Conservation (phyloP, 2,113 vertebrate species). For the Crocuta crocuta region DNA sequence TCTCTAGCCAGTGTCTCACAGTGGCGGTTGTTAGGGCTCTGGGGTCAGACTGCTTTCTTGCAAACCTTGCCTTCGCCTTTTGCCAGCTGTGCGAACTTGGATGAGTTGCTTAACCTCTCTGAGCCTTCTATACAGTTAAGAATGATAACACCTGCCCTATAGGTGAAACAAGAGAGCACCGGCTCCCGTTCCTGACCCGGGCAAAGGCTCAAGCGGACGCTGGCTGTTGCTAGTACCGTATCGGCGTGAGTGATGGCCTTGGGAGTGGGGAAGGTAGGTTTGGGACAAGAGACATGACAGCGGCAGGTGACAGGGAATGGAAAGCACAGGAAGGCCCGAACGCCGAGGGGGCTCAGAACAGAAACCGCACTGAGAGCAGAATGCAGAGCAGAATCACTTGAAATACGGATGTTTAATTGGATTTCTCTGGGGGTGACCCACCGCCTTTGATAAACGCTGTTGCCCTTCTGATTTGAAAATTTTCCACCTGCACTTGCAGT, state of each 20-base stretch:
- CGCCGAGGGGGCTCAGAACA: constrained; percentile 34
- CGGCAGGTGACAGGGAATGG: background rate
- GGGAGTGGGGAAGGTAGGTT: background rate
- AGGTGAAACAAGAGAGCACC: background rate
- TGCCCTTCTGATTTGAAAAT: background rate
- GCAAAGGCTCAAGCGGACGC: background rate
- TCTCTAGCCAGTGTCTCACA: too few relatives aligned
- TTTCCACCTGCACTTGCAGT: constrained; percentile 13
- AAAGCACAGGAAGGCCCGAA: background rate
- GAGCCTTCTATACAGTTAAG: background rate
- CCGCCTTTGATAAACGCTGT: background rate
- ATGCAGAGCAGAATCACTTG: constrained; percentile 4
- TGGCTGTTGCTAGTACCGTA: background rate
- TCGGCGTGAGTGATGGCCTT: background rate
- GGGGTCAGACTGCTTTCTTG: background rate
- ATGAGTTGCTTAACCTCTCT: background rate
- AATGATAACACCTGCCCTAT: background rate
- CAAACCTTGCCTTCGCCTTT: background rate
- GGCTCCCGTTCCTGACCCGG: background rate
- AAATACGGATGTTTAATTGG: constrained; percentile 55
- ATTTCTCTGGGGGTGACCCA: constrained; percentile 59
- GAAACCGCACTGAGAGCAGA: constrained; percentile 35
- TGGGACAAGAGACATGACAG: background rate
- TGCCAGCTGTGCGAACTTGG: constrained; percentile 2
- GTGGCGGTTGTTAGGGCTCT: background rate